Evolutionary conservation across 2,888 invertebrate genomes (phyloP).

Genomic region (Magallana nippona): DNA sequence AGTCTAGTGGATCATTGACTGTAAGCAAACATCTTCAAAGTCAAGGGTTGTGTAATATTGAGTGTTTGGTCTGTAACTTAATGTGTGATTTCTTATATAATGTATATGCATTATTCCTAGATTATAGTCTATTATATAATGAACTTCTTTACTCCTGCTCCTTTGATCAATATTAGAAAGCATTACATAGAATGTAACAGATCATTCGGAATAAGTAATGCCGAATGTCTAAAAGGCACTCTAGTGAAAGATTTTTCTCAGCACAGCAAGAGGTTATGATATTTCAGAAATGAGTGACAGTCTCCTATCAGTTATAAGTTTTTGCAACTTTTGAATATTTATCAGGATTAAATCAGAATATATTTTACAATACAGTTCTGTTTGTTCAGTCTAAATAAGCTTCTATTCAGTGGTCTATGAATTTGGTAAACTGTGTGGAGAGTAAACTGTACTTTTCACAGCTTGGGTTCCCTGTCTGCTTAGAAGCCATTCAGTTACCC

Average conservation of each 20-base stretch:
- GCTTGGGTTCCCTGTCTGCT: slow-evolving; percentile 11
- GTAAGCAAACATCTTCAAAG: slow-evolving; percentile 14
- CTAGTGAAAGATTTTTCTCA: not conserved
- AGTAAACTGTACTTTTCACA: slow-evolving; percentile 28
- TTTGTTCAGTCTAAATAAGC: not conserved
- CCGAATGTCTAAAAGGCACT: no score
- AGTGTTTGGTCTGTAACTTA: not conserved
- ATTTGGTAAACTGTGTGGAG: not conserved
- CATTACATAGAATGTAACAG: not conserved
- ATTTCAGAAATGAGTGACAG: not conserved
- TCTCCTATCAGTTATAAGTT: not conserved
- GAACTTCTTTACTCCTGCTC: not conserved
- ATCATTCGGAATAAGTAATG: not conserved
- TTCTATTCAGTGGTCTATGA: not conserved
- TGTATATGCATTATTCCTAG: not conserved
- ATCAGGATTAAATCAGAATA: not conserved
- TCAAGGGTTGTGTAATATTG: slow-evolving; percentile 1
- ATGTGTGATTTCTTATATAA: slow-evolving; percentile 24
- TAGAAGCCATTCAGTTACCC: slow-evolving; percentile 19
- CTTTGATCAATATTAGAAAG: not conserved
- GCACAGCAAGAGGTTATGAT: slow-evolving; percentile 10
- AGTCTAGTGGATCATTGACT: not conserved
- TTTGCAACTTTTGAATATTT: slow-evolving; percentile 2
- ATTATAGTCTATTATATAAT: not conserved
- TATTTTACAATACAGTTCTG: not conserved